A percentile compares a stretch with the other conserved stretches of the same genome.
phyloP scores from a whole-genome alignment of 2,113 vertebrate species.

The Xenus cinereus region DNA sequence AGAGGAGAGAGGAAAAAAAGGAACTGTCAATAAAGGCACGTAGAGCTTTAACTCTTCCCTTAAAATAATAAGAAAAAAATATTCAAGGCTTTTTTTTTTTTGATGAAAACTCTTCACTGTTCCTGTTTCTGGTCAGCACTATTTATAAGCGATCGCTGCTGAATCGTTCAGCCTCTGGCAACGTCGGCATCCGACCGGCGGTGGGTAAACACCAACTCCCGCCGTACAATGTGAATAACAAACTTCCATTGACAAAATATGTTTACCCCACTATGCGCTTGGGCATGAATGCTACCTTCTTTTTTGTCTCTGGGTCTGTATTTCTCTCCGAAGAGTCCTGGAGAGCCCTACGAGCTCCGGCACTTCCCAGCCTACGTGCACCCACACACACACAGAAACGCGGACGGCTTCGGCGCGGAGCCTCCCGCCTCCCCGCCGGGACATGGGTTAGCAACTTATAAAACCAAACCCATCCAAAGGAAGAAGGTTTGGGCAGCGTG shows the following conservation, averaged over 20 bases:
- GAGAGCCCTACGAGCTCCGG: background rate
- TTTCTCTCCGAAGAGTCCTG: conserved; percentile 8
- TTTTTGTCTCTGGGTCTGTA: conserved; percentile 22
- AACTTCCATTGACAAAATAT: conserved; percentile 48
- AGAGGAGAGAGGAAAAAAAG: background rate
- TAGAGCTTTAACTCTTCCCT: background rate
- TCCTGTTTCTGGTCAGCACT: conserved; percentile 51
- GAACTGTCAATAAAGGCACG: background rate
- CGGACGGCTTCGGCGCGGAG: rapidly evolving
- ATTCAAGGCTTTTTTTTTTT: background rate
- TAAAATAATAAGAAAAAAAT: background rate
- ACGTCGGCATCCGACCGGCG: background rate
- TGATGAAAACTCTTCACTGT: conserved; percentile 22
- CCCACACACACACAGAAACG: background rate
- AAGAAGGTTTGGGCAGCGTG: background rate
- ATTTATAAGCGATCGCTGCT: conserved; percentile 12
- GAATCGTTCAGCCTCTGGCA: conserved; percentile 51
- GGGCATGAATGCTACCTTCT: conserved; percentile 48
- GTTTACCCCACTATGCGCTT: conserved; percentile 28
- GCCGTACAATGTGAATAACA: conserved; percentile 35
- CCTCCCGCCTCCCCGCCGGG: background rate
- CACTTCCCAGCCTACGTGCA: background rate
- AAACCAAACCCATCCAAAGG: background rate
- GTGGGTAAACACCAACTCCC: conserved; percentile 43
- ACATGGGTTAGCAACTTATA: background rate